These are phyloP conservation scores for Lochmaea capreae DNA, from an alignment of 2,888 invertebrate species.

Conservation along the genomic window DNA sequence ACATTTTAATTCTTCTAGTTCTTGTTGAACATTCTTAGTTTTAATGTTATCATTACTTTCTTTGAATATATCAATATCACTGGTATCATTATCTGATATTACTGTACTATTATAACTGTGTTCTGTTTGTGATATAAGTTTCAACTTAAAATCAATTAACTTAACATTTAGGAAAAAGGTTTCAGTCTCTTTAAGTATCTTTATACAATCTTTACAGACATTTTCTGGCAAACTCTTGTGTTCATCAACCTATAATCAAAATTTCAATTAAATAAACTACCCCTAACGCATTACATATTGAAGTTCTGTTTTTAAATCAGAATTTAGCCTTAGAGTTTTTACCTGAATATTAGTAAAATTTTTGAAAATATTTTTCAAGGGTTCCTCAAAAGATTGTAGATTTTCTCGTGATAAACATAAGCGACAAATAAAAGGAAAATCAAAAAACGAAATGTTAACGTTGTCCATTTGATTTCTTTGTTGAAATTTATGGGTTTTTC, in stretches of 20 bases:
- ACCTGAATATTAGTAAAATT: constrained; percentile 29
- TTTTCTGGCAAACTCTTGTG: constrained; percentile 24
- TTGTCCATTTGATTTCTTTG: not conserved
- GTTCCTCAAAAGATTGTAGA: constrained; percentile 21
- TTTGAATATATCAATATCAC: constrained; percentile 14
- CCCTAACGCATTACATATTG: not conserved
- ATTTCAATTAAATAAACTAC: not conserved
- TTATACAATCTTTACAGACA: constrained; percentile 21
- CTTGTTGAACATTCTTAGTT: constrained; percentile 14
- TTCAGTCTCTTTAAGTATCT: constrained; percentile 29
- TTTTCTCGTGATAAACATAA: constrained; percentile 27
- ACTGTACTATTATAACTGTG: not conserved
- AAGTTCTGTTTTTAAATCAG: not conserved
- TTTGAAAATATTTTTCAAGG: constrained; percentile 6
- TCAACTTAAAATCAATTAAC: constrained; percentile 22
- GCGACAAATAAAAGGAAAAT: constrained; percentile 32
- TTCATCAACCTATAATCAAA: constrained; percentile 15
- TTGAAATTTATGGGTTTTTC: no score
- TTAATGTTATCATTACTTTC: constrained; percentile 9
- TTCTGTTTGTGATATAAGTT: constrained; percentile 16
- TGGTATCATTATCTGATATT: constrained; percentile 7
- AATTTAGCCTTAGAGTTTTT: not conserved
- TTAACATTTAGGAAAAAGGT: constrained; percentile 11
- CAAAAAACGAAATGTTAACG: not conserved
- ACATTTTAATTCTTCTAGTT: constrained; percentile 2